Evolutionary conservation across 2,797 vertebrate species (phyloP).

Genomic region (Dendrocincla fuliginosa): DNA sequence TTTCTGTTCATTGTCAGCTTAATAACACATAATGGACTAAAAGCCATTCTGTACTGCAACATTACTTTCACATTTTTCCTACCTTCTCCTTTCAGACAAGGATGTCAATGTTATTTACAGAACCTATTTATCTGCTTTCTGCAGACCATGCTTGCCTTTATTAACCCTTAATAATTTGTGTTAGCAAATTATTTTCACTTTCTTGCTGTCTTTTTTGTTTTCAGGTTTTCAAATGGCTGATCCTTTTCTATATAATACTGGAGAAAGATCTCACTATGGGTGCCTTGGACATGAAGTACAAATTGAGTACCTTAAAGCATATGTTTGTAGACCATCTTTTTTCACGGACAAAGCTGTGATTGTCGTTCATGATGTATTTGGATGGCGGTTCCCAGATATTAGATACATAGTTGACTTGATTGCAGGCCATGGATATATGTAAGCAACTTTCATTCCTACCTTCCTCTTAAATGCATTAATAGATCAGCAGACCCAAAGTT

Average conservation of each 20-base stretch:
- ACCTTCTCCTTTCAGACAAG: background rate
- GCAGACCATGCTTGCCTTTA: background rate
- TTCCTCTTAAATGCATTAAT: background rate
- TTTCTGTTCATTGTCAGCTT: background rate
- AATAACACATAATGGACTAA: background rate
- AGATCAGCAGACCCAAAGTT: background rate
- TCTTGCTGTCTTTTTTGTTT: background rate
- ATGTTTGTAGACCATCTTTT: constrained; percentile 80
- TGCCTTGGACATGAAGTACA: constrained; percentile 87
- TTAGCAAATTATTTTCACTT: background rate
- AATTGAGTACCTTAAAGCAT: constrained; percentile 85
- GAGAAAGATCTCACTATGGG: constrained; percentile 83
- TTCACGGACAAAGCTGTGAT: constrained; percentile 85
- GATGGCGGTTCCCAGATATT: constrained; percentile 90
- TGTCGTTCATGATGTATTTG: constrained; percentile 89
- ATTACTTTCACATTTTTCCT: background rate
- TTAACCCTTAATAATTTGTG: background rate
- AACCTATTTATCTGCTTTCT: background rate
- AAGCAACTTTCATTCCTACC: constrained; percentile 4
- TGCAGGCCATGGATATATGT: constrained; percentile 89
- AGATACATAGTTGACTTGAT: constrained; percentile 92
- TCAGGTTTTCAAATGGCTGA: constrained; percentile 83
- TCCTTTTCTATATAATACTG: constrained; percentile 88
- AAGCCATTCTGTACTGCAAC: background rate
- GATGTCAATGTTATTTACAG: background rate